phyloP scores from a whole-genome alignment of 1,140 invertebrate genomes.

The Trichonephila clavipes region DNA sequence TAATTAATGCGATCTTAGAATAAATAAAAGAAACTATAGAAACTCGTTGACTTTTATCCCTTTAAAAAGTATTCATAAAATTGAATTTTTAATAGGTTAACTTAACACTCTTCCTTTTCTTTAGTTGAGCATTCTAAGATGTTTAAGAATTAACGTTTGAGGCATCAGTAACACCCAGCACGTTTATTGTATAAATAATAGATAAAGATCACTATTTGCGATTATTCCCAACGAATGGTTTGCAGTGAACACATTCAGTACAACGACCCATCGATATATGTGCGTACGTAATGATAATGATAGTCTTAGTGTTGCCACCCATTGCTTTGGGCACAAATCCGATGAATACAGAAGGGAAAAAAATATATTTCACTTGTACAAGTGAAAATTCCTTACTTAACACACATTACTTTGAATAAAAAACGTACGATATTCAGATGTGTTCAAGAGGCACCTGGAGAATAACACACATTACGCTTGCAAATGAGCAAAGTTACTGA shows the following conservation, averaged over 20 bases:
- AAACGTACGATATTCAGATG: not conserved
- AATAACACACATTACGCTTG: constrained; percentile 47
- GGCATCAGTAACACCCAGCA: not conserved
- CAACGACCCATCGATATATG: constrained; percentile 18
- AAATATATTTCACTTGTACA: not conserved
- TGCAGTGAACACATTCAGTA: constrained; percentile 5
- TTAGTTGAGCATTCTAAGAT: too few species aligned
- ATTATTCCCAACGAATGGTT: constrained; percentile 27
- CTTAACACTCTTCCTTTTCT: too few species aligned
- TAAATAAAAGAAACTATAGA: too few species aligned
- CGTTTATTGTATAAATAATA: not conserved
- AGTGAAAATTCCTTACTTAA: constrained; percentile 16
- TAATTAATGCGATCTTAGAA: too few species aligned
- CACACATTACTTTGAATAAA: constrained; percentile 1
- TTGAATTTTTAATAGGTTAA: too few species aligned
- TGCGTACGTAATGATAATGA: constrained; percentile 37
- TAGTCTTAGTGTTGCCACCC: constrained; percentile 19
- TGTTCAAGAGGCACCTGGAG: not conserved
- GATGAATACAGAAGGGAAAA: not conserved
- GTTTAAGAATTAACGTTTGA: not conserved
- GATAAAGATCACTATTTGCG: not conserved
- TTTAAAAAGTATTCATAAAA: too few species aligned
- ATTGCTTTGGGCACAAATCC: constrained; percentile 27
- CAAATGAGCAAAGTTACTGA: constrained; percentile 59
- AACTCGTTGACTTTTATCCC: too few species aligned